Base-by-base conservation (phyloP, 2,113 vertebrate genomes). In the Lepisosteus oculatus region DNA sequence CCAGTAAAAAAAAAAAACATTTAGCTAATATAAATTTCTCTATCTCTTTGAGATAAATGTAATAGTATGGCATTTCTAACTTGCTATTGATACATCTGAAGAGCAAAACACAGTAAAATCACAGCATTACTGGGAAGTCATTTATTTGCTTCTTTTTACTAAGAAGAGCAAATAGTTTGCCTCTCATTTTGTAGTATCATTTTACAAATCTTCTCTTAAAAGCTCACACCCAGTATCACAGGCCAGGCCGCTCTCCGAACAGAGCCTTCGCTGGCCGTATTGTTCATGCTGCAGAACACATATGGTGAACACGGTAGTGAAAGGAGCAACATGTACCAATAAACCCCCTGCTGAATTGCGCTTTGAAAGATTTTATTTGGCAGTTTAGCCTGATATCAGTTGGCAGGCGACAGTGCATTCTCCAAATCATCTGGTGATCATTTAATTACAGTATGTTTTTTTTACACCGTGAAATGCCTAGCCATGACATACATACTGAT, bases 351-450 rank as follows among this genome's bases (percentile, higher is more conserved):
- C 80, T 72, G 80, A 83, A 74, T 73, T 79, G 74, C 74, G 78
- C 80, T 81, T 85, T 83, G 78, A 86, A 86, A 81, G 77, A 76
- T 83, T 61, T 69, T 78, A 85, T 83, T 86, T 86, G 84, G 80
- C 83, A 86, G 81, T 76, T 74, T 72, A 45, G 77, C 70, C 71
- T 74, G 59, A n/a, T 74, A 77, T 78, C 78, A 84, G 82, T 80
- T 86, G 84, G 84, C 87, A 83, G 79, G 65, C 76, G n/a, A 69
- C 71, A 76, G 83, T 61, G 62, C 79, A 80, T 80, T 74, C 72
- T 82, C 77, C 80, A 79, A 77, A 82, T 84, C 80, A 78, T 83
- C 84, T 76, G 79, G 74, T 78, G 80, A 86, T 84, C 57, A 61
- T 74, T 73, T 67, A 80, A 82, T 84, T 83, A 79, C 74, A 51